Percentiles rank a stretch among this genome's conserved stretches.
Conservation (phyloP, 2,113 vertebrate genomes). For the Anhinga anhinga region DNA sequence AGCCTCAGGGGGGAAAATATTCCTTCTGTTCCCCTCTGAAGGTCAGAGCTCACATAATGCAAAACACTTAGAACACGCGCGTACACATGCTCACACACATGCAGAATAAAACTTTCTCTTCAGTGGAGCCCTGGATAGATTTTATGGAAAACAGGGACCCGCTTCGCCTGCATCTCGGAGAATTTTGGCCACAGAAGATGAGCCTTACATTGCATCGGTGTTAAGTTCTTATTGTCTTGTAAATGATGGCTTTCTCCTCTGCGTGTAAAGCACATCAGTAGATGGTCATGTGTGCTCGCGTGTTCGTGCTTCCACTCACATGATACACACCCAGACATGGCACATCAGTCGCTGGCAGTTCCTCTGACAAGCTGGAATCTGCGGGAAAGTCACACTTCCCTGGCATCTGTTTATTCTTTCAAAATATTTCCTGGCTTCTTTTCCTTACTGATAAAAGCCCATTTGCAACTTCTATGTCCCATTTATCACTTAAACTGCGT, state of each 20-base stretch:
- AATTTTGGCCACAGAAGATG: neutral
- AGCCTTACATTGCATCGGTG: neutral
- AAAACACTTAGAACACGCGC: conserved; percentile 29
- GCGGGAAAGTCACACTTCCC: neutral
- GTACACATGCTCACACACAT: neutral
- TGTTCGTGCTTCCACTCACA: neutral
- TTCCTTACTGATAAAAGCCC: neutral
- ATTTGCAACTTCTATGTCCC: neutral
- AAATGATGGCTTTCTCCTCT: neutral
- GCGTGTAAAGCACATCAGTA: neutral
- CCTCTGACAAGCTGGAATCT: neutral
- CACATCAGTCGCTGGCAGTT: neutral
- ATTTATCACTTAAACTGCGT: neutral
- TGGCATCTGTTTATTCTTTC: neutral
- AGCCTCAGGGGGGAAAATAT: conserved; percentile 61
- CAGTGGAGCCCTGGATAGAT: neutral
- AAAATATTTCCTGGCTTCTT: neutral
- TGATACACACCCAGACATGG: neutral
- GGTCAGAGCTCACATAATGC: conserved; percentile 66
- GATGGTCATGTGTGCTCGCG: neutral
- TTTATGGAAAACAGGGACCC: neutral
- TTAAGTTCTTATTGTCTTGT: neutral
- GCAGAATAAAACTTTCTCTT: neutral
- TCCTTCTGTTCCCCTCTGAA: conserved; percentile 75
- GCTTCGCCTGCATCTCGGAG: fast-evolving